A percentile compares a stretch with the other conserved stretches of the same genome.
phyloP scores from a whole-genome alignment of 2,888 invertebrate species.

The Synanthedon andrenaeformis region DNA sequence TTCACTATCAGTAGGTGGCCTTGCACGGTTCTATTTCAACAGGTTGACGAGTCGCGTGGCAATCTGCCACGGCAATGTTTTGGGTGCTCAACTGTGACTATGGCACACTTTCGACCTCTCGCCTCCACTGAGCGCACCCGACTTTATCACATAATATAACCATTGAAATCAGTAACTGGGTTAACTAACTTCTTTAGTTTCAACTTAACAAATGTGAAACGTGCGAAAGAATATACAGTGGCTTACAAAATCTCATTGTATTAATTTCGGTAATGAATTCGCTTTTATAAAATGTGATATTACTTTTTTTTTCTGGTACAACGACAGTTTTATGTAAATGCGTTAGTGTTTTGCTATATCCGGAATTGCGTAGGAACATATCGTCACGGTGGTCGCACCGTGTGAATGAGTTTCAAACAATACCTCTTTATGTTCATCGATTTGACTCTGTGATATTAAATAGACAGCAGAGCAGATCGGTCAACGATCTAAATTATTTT shows the following conservation, averaged over 20 bases:
- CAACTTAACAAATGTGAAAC: constrained; percentile 20
- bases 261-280: constrained; percentile 16
- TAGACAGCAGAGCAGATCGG: constrained; percentile 42
- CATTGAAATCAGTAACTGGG: constrained; percentile 45
- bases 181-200: constrained; percentile 57
- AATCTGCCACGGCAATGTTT: constrained; percentile 55
- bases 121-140: constrained; percentile 14
- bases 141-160: constrained; percentile 49
- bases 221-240: constrained; percentile 44
- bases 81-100: constrained; percentile 27
- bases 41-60: constrained; percentile 30
- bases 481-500: constrained; percentile 44
- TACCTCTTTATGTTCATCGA: constrained; percentile 34
- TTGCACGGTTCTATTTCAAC: constrained; percentile 51
- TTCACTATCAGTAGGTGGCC: constrained; percentile 54
- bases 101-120: constrained; percentile 45
- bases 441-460: constrained; percentile 33
- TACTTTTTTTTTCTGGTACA: constrained; percentile 16
- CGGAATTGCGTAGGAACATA: constrained; percentile 27
- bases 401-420: constrained; percentile 58
- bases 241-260: constrained; percentile 39
- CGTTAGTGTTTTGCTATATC: constrained; percentile 48
- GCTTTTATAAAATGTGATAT: constrained; percentile 11
- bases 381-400: constrained; percentile 55
- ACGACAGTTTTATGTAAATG: constrained; percentile 35